phyloP scores from a whole-genome alignment of 2,797 vertebrate species.

The Anolis apletophallus region DNA sequence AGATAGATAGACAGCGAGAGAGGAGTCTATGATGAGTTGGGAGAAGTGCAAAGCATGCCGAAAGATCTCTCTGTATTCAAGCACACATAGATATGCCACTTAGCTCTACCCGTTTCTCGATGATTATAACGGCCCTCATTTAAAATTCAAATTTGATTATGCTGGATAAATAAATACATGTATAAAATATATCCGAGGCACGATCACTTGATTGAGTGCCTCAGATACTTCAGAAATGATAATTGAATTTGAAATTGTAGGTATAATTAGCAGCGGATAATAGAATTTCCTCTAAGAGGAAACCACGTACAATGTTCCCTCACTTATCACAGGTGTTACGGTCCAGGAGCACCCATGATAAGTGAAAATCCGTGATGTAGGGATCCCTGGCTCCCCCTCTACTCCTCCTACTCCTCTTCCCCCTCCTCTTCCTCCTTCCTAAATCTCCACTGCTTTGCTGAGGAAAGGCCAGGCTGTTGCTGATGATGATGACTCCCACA shows the following conservation, averaged over 20 bases:
- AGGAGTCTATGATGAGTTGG: background rate
- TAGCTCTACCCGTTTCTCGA: slow-evolving; percentile 24
- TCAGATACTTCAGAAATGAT: slow-evolving; percentile 35
- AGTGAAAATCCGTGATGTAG: too few relatives aligned
- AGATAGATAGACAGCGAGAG: too few relatives aligned
- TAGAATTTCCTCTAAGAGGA: background rate
- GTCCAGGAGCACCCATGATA: too few relatives aligned
- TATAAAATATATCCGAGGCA: slow-evolving; percentile 9
- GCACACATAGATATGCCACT: background rate
- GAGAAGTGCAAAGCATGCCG: background rate
- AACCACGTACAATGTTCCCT: background rate
- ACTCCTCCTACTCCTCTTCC: too few relatives aligned
- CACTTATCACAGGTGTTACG: too few relatives aligned
- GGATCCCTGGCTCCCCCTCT: too few relatives aligned
- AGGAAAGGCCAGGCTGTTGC: too few relatives aligned
- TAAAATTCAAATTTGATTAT: slow-evolving; percentile 54
- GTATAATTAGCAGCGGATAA: background rate
- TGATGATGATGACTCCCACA: too few relatives aligned
- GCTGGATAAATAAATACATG: slow-evolving; percentile 30
- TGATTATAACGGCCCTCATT: slow-evolving; percentile 22
- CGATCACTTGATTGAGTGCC: slow-evolving; percentile 35
- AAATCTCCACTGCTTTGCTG: too few relatives aligned
- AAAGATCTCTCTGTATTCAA: background rate
- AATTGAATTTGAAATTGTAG: background rate
- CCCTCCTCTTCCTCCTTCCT: too few relatives aligned